phyloP scores from a whole-genome alignment of 2,888 invertebrate species.

The Cephus spinipes region DNA sequence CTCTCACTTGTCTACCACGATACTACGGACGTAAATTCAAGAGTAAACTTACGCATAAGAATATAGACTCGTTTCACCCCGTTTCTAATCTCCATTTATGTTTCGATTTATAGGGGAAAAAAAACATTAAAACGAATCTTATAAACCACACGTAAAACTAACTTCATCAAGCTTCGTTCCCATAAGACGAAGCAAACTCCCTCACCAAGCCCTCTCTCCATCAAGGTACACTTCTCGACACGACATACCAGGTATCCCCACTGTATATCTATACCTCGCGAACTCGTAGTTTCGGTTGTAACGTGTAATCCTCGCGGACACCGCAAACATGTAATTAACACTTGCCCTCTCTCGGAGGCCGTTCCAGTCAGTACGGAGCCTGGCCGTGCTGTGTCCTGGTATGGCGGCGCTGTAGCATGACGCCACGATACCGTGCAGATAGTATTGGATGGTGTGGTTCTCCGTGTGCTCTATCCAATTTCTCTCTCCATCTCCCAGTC shows the following conservation, averaged over 20 bases:
- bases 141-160: background rate
- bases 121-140: no score
- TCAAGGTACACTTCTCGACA: background rate
- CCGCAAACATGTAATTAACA: slow-evolving; percentile 67
- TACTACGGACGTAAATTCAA: background rate
- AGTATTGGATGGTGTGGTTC: background rate
- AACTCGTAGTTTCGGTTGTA: slow-evolving; percentile 64
- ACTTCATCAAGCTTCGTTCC: background rate
- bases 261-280: slow-evolving; percentile 29
- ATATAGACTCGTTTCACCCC: background rate
- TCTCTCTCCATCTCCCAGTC: slow-evolving; percentile 3
- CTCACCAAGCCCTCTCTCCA: background rate
- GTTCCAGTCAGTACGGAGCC: slow-evolving; percentile 32
- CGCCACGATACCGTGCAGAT: background rate
- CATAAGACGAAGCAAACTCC: background rate
- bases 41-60: background rate
- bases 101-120: no score
- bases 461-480: background rate
- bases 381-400: background rate
- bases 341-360: slow-evolving; percentile 53
- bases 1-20: no score
- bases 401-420: background rate
- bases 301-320: slow-evolving; percentile 65
- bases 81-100: background rate
- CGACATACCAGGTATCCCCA: background rate